Conservation (phyloP, 2,113 vertebrate species). For the Bungarus multicinctus region DNA sequence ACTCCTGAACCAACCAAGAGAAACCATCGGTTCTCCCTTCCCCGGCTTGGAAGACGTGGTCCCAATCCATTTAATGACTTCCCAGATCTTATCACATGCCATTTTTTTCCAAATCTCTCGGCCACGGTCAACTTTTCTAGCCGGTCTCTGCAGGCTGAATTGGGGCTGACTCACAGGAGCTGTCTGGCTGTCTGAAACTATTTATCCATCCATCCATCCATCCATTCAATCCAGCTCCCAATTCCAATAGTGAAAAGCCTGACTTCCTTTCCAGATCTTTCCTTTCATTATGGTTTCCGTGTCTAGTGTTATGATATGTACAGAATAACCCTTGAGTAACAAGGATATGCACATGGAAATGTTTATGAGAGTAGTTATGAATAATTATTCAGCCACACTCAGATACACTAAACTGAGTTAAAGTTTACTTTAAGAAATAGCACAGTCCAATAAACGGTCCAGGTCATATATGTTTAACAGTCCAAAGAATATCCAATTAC, state of each 20-base stretch:
- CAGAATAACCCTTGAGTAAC: too few relatives aligned
- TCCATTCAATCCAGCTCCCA: not conserved
- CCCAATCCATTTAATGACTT: not conserved
- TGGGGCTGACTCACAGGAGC: not conserved
- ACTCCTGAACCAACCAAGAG: not conserved
- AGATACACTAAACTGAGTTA: too few relatives aligned
- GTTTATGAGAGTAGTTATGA: too few relatives aligned
- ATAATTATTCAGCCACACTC: too few relatives aligned
- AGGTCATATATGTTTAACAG: too few relatives aligned
- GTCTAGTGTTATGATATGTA: too few relatives aligned
- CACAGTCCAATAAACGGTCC: too few relatives aligned
- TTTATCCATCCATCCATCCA: not conserved
- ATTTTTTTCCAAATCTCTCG: not conserved
- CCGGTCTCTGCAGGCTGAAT: not conserved
- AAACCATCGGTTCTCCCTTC: not conserved
- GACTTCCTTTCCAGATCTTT: not conserved
- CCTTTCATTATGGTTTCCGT: not conserved
- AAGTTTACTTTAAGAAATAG: too few relatives aligned
- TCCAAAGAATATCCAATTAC: too few relatives aligned
- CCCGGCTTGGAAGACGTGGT: too few relatives aligned
- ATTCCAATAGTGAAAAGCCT: not conserved
- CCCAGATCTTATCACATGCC: not conserved
- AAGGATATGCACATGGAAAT: too few relatives aligned
- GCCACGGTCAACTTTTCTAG: not conserved
- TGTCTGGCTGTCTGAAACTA: not conserved